Evolutionary conservation across 2,797 vertebrate genomes (phyloP).

Genomic region (Smutsia gigantea): DNA sequence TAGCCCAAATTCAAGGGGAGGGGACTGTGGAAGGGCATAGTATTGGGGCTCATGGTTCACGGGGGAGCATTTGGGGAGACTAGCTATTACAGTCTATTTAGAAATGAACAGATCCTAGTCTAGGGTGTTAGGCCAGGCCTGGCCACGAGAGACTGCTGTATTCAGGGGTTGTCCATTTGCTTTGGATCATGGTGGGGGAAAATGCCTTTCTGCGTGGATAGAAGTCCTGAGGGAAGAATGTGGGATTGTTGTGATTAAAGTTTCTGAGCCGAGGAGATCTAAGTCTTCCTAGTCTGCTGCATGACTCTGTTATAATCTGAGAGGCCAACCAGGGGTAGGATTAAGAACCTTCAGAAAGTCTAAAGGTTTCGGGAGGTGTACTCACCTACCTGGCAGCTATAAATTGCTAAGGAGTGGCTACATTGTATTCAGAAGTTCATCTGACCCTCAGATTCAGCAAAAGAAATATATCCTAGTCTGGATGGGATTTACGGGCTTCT

Average conservation of each 20-base stretch:
- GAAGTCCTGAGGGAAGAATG: not conserved
- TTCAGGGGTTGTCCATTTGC: not conserved
- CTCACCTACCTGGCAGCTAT: not conserved
- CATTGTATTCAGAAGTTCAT: conserved; percentile 33
- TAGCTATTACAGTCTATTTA: not conserved
- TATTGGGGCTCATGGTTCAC: not conserved
- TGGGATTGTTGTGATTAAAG: not conserved
- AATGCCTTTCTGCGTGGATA: not conserved
- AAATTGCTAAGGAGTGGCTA: conserved; percentile 55
- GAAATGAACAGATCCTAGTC: not conserved
- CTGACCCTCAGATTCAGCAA: not conserved
- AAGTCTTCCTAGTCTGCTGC: not conserved
- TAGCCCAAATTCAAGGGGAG: not conserved
- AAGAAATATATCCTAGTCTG: not conserved
- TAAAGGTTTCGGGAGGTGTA: conserved; percentile 40
- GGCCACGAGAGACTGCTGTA: not conserved
- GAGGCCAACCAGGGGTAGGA: not conserved
- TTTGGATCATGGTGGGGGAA: not conserved
- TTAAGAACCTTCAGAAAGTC: conserved; percentile 41
- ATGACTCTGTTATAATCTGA: not conserved
- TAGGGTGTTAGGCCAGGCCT: not conserved
- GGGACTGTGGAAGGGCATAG: not conserved
- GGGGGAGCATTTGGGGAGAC: not conserved
- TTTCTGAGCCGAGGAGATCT: not conserved
- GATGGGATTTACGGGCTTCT: conserved; percentile 16